Evolutionary conservation across 1,140 invertebrate genomes (phyloP).

Genomic region (Leptestheria dahalacensis): DNA sequence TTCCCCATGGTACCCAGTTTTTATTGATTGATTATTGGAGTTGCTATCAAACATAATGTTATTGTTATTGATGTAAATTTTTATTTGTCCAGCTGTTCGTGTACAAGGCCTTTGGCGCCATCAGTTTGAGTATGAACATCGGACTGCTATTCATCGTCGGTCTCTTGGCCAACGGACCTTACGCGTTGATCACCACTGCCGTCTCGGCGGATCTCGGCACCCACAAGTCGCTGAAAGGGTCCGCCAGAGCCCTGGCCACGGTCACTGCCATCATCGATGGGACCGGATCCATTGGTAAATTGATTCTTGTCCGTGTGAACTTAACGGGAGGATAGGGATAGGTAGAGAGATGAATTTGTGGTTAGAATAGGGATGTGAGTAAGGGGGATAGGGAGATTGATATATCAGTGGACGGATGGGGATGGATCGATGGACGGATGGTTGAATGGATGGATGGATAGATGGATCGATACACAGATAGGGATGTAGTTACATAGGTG

Average conservation of each 20-base stretch:
- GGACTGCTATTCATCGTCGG: conserved; percentile 59
- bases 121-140: conserved; percentile 44
- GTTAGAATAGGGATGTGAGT: too few relatives aligned
- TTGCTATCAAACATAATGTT: background rate
- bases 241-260: conserved; percentile 79
- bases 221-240: conserved; percentile 64
- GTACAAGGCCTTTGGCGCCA: conserved; percentile 53
- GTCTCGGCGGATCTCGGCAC: conserved; percentile 88
- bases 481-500: too few relatives aligned
- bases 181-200: conserved; percentile 88
- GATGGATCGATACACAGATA: too few relatives aligned
- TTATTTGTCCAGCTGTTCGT: conserved; percentile 48
- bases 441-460: too few relatives aligned
- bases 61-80: background rate
- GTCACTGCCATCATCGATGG: conserved; percentile 95
- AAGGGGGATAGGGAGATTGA: too few relatives aligned
- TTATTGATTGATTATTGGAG: background rate
- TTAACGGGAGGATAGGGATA: too few relatives aligned
- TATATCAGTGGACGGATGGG: too few relatives aligned
- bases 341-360: too few relatives aligned
- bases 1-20: conserved; percentile 54
- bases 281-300: conserved; percentile 69
- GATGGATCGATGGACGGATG: too few relatives aligned
- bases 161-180: conserved; percentile 82
- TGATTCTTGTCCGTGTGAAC: too few relatives aligned